phyloP scores from a whole-genome alignment of 2,797 vertebrate genomes.

The Emys orbicularis region DNA sequence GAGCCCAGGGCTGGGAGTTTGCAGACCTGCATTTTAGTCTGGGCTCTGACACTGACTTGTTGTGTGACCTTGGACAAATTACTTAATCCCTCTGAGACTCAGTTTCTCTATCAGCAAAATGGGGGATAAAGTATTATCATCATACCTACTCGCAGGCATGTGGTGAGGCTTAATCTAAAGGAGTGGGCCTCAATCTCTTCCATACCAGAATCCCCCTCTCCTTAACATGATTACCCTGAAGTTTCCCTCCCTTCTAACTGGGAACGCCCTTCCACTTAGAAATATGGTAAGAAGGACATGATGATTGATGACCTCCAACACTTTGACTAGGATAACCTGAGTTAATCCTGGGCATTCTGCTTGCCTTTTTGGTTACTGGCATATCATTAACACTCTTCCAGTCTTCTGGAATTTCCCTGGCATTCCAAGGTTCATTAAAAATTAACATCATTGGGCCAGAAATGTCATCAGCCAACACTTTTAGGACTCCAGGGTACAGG shows the following conservation, averaged over 20 bases:
- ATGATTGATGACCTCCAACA: not conserved
- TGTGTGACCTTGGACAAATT: not conserved
- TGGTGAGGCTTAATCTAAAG: not conserved
- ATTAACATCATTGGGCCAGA: not conserved
- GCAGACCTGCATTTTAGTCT: not conserved
- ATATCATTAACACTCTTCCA: constrained; percentile 5
- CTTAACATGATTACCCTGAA: accelerated
- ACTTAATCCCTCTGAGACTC: not conserved
- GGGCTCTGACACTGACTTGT: constrained; percentile 36
- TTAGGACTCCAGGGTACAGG: not conserved
- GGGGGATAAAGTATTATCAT: constrained; percentile 22
- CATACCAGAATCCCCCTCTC: not conserved
- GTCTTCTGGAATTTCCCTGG: constrained; percentile 22
- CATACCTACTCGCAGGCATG: not conserved
- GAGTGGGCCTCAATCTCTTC: not conserved
- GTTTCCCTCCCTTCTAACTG: not conserved
- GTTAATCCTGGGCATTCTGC: not conserved
- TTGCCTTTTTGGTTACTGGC: not conserved
- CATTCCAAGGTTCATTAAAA: not conserved
- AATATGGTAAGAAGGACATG: not conserved
- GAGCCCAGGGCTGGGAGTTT: constrained; percentile 31
- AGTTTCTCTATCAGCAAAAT: not conserved
- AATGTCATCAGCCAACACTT: not conserved
- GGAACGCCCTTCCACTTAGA: not conserved
- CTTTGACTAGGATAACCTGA: not conserved